Percentiles rank a stretch among this genome's conserved stretches.
These are phyloP conservation scores for Kradibia gibbosae DNA, from an alignment of 1,140 invertebrate species.

Conservation along the genomic window DNA sequence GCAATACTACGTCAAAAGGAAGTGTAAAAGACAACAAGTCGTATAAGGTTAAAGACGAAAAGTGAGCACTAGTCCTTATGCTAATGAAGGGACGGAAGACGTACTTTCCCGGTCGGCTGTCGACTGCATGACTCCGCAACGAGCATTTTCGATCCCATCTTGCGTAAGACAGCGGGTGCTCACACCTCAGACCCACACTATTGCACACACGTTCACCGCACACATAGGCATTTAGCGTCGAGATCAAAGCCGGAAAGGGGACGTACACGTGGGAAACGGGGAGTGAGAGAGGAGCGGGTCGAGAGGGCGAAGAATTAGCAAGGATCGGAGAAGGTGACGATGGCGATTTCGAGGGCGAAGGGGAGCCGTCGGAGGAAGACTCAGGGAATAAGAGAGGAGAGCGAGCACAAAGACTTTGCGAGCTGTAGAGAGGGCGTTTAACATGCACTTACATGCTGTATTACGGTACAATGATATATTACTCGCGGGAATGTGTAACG, in stretches of 20 bases:
- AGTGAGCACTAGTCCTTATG: background rate
- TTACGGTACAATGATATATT: constrained; percentile 53
- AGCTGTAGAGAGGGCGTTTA: constrained; percentile 38
- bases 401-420: constrained; percentile 9
- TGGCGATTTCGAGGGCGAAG: too few relatives aligned
- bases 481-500: constrained; percentile 40
- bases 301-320: background rate
- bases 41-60: background rate
- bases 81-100: constrained; percentile 25
- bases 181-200: background rate
- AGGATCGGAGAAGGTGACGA: too few relatives aligned
- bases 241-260: constrained; percentile 45
- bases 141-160: constrained; percentile 6
- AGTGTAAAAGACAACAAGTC: background rate
- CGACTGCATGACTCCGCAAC: background rate
- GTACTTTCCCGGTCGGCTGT: constrained; percentile 11
- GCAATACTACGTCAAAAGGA: background rate
- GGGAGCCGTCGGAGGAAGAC: too few relatives aligned
- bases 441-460: constrained; percentile 52
- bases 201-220: background rate
- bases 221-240: constrained; percentile 8
- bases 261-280: background rate
- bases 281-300: background rate
- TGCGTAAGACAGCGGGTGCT: background rate
- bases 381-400: background rate